Base-by-base conservation (phyloP, 2,888 invertebrate species). In the Dynastes grantii region DNA sequence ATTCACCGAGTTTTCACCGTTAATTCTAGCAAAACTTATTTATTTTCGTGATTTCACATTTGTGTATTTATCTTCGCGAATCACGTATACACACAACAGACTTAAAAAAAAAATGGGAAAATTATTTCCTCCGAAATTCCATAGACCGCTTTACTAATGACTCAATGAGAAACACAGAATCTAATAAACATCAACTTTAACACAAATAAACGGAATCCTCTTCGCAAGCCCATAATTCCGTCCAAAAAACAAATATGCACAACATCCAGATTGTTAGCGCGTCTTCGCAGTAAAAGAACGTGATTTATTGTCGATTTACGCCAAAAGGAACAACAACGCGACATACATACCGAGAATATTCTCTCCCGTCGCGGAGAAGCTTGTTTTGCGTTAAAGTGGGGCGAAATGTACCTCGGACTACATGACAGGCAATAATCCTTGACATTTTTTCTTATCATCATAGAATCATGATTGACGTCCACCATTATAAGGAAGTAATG, bases 301-400 rank as follows among this genome's bases (percentile, higher is more conserved):
- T 58, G 73, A 73, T 73, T 58, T 73, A 73, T 37, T 58, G 73
- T 58, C 40, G 32, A 73, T 58, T 37, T 73, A 73, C 45, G 37
- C 73, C 55, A 29, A 58, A 58, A 73, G 37, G 58, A 61, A 73
- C 58, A 58, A 73, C 32, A 61, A 73, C 73, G 73, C 45, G 73
- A 73, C 73, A 73, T 58, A 73, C 58, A 73, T 73, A 71, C 73
- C 22, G 22, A 61, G 70, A 70, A 70, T 70, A 29, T 27, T 29
- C 53, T 64, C 8, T 9, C 11, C 45, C 32, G 32, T 32, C 32
- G 4, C 65, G 16, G n/a, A 40, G 73, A 73, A 40, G 22, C 37
- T 16, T 73, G 58, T 40, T 16, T 68, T 55, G 32, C 11, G 37
- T n/a, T 11, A 51, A 68, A 68, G 22, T 27, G 16, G 32, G 45